These are phyloP conservation scores for Frankliniella intonsa DNA, from an alignment of 2,888 invertebrate genomes.

Conservation along the genomic window DNA sequence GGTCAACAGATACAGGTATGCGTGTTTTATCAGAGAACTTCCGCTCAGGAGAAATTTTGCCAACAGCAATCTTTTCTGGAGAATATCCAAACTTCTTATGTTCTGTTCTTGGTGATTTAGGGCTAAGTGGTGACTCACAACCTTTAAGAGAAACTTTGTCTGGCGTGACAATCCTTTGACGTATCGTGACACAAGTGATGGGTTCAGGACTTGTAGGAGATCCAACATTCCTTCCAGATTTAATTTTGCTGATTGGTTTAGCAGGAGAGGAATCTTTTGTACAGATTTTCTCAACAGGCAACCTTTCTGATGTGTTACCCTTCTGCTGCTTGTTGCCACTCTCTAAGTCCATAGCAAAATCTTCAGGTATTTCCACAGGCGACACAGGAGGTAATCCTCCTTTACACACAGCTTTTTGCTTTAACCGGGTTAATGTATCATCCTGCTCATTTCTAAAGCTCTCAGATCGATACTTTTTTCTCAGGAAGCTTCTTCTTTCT, in stretches of 20 bases:
- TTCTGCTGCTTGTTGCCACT: not conserved
- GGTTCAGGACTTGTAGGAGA: not conserved
- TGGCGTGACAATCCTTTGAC: not conserved
- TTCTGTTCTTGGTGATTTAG: not conserved
- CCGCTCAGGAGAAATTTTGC: slow-evolving; percentile 25
- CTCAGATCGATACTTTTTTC: slow-evolving; percentile 76
- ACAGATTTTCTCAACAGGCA: not conserved
- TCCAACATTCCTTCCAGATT: not conserved
- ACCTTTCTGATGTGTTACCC: not conserved
- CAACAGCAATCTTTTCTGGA: not conserved
- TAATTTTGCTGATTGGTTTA: not conserved
- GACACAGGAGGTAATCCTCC: slow-evolving; percentile 53
- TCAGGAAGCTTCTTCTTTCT: slow-evolving; percentile 75
- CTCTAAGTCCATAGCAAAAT: not conserved
- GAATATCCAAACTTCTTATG: not conserved
- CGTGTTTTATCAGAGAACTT: slow-evolving; percentile 1
- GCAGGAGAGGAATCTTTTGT: slow-evolving; percentile 27
- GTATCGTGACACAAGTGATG: not conserved
- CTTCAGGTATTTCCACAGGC: slow-evolving; percentile 48
- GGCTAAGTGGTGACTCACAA: not conserved
- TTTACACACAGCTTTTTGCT: slow-evolving; percentile 49
- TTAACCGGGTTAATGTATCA: slow-evolving; percentile 64
- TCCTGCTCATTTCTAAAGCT: slow-evolving; percentile 44
- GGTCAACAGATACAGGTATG: not conserved
- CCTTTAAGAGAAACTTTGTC: not conserved